Percentiles rank a stretch among this genome's conserved stretches.
Evolutionary conservation across 2,797 vertebrate genomes (phyloP).

Genomic region (Alosa sapidissima): DNA sequence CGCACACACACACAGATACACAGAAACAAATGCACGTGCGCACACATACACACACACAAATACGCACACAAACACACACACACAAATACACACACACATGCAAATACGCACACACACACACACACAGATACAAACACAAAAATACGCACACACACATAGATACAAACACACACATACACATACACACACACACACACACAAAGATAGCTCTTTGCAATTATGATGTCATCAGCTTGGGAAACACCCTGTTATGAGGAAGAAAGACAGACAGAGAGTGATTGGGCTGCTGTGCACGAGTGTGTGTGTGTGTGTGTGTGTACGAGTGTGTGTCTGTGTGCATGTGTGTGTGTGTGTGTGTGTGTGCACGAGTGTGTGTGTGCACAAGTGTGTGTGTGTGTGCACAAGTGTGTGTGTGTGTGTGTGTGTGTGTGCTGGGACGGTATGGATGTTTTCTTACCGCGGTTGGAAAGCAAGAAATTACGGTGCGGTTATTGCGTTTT

Average conservation of each 20-base stretch:
- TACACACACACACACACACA: background rate
- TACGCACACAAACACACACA: too few species aligned
- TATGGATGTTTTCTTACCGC: background rate
- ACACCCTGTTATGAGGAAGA: background rate
- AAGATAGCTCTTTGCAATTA: conserved; percentile 7
- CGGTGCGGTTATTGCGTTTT: too few species aligned
- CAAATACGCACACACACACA: background rate
- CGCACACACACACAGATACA: background rate
- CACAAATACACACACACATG: too few species aligned
- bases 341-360: background rate
- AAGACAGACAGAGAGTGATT: background rate
- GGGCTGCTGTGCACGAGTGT: too few species aligned
- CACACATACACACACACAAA: background rate
- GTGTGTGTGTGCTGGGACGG: too few species aligned
- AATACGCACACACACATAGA: too few species aligned
- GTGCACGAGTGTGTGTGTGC: background rate
- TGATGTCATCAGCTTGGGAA: background rate
- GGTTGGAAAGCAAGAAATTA: too few species aligned
- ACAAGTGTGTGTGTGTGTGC: background rate
- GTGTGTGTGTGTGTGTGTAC: background rate
- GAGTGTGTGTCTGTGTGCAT: background rate
- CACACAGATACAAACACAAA: too few species aligned
- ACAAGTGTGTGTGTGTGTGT: background rate
- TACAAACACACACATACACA: too few species aligned
- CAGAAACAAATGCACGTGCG: too few species aligned